Evolutionary conservation across 1,140 invertebrate genomes (phyloP), one percentile per base, ranked within the genome.

Genomic region (Zaprionus camerounensis): DNA sequence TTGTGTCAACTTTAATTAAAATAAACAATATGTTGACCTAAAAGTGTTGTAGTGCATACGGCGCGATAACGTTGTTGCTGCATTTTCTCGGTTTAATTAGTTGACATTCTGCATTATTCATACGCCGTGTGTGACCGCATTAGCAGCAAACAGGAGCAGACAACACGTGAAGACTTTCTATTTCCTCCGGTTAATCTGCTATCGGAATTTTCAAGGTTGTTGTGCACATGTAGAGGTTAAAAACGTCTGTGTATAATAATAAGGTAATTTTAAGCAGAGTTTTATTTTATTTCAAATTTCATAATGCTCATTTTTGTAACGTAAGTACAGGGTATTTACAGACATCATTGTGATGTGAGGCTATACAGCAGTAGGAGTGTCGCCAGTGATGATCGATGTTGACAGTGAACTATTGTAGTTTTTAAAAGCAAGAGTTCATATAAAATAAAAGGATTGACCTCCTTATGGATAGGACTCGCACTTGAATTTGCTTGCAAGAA

Each of bases 81-180:
- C 70, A 83, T 75, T 86, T 75, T 70, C 77, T 79, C 51, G 66
- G 67, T 74, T 88, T 83, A 88, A 87, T 87, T 88, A 81, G 83
- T 68, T 88, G 81, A 71, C 64, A 76, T 68, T 83, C 67, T 78
- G 68, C 82, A 88, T 87, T 72, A 87, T 88, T 80, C 84, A 88
- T 80, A 78, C 69, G 81, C 78, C 83, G 76, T 62, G 71, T 87
- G 78, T 84, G 84, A 81, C 80, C 77, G 38, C 20, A 49, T 65
- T 38, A 71, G 58, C 49, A 51, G 17, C 20, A 46, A 51, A 38
- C 34, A 28, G 15, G 13, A 28, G n/a, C 66, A 31, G 57, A 38
- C 57, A 17, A 17, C 9, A 6, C 15, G 2, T 3, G 41, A 2
- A 34, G 11, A 34, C 9, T 34, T 34, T 34, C 0, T 34, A 34